phyloP scores from a whole-genome alignment of 1,140 invertebrate genomes.

The Drosophila lini region DNA sequence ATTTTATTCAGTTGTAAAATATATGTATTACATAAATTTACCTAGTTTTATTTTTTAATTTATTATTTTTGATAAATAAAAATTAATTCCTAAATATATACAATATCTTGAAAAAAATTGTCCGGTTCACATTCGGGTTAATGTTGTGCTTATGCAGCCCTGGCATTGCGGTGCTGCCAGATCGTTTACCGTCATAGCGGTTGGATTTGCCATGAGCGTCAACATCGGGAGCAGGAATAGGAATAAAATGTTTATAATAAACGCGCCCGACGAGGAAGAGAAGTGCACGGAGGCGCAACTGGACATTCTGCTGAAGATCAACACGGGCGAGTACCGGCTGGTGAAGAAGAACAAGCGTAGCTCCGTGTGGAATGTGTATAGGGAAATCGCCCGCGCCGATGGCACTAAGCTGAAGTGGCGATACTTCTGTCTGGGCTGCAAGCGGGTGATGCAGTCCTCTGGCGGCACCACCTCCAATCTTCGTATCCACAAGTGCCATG shows the following conservation, averaged over 20 bases:
- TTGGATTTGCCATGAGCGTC: slow-evolving; percentile 9
- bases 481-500: slow-evolving; percentile 69
- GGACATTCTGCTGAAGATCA: slow-evolving; percentile 68
- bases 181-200: not conserved
- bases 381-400: slow-evolving; percentile 60
- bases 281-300: slow-evolving; percentile 66
- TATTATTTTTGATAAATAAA: too few relatives aligned
- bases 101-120: too few relatives aligned
- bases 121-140: not conserved
- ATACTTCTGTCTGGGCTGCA: slow-evolving; percentile 63
- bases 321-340: slow-evolving; percentile 57
- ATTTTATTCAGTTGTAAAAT: too few relatives aligned
- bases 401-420: slow-evolving; percentile 64
- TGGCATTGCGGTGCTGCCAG: slow-evolving; percentile 1
- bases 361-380: slow-evolving; percentile 67
- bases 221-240: slow-evolving; percentile 1
- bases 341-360: slow-evolving; percentile 72
- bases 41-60: too few relatives aligned
- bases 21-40: too few relatives aligned
- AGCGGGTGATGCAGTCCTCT: slow-evolving; percentile 69
- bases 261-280: slow-evolving; percentile 50
- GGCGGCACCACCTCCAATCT: slow-evolving; percentile 70
- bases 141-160: not conserved
- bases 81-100: too few relatives aligned
- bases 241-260: slow-evolving; percentile 37